Conservation (phyloP, 1,140 invertebrate genomes). For the Atta colombica region DNA sequence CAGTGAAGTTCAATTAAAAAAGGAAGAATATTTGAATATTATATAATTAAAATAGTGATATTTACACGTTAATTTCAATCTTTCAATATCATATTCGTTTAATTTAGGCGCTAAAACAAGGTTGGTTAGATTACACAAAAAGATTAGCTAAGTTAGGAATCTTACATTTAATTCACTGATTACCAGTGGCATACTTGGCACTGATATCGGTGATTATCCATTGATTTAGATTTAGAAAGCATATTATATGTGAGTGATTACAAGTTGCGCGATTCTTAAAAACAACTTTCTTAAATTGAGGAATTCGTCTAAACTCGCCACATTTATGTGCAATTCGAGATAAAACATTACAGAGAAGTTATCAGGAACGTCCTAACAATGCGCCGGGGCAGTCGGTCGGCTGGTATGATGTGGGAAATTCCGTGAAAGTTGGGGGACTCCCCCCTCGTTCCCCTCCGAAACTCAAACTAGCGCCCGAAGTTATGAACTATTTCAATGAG, state of each 20-base stretch:
- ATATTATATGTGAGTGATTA: background rate
- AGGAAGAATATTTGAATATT: no score
- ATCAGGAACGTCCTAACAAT: conserved; percentile 73
- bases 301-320: background rate
- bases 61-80: no score
- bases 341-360: conserved; percentile 67
- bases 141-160: no score
- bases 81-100: no score
- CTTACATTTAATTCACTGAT: no score
- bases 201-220: no score
- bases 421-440: conserved; percentile 67
- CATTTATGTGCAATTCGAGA: conserved; percentile 29
- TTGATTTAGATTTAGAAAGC: no score
- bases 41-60: no score
- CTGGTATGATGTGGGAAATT: conserved; percentile 79
- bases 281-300: background rate
- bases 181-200: no score
- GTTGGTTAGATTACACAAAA: no score
- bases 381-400: conserved; percentile 73
- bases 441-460: conserved; percentile 45
- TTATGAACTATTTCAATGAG: conserved; percentile 84
- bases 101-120: no score
- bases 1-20: no score
- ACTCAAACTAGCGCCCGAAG: conserved; percentile 78
- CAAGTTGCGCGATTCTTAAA: background rate